Evolutionary conservation across 2,797 vertebrate genomes (phyloP).

Genomic region (Cirrhinus molitorella): DNA sequence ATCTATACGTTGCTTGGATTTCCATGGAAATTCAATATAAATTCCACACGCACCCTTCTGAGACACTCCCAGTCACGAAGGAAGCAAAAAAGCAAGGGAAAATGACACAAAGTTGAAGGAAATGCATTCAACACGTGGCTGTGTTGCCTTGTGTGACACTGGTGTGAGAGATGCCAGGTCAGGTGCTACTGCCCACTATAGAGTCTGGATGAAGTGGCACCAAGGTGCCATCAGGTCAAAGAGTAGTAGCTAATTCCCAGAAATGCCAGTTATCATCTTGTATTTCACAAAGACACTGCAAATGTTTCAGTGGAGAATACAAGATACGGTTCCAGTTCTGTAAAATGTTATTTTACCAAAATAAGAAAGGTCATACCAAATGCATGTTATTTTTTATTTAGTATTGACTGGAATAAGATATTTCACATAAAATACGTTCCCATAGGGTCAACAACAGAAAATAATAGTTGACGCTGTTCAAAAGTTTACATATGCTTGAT

Average conservation of each 20-base stretch:
- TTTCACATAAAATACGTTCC: no score
- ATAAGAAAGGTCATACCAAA: no score
- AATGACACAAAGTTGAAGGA: neutral
- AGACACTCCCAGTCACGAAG: neutral
- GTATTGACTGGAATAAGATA: no score
- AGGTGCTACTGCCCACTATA: conserved; percentile 49
- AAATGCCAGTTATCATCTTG: conserved; percentile 28
- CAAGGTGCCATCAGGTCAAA: conserved; percentile 51
- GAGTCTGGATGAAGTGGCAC: conserved; percentile 47
- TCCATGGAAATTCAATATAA: conserved; percentile 7
- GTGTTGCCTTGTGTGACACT: conserved; percentile 39
- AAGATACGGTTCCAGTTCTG: no score
- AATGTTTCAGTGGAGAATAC: conserved; percentile 54
- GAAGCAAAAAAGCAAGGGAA: neutral
- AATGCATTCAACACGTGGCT: conserved; percentile 15
- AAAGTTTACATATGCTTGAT: no score
- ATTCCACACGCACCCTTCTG: neutral
- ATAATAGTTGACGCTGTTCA: no score
- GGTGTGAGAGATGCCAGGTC: conserved; percentile 51
- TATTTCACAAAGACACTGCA: conserved; percentile 49
- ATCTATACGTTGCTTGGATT: conserved; percentile 6
- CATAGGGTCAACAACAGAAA: no score
- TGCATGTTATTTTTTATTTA: no score
- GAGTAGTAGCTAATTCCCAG: conserved; percentile 49
- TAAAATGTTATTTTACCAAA: no score